phyloP scores from a whole-genome alignment of 2,113 vertebrate genomes.

The Alligator sinensis region DNA sequence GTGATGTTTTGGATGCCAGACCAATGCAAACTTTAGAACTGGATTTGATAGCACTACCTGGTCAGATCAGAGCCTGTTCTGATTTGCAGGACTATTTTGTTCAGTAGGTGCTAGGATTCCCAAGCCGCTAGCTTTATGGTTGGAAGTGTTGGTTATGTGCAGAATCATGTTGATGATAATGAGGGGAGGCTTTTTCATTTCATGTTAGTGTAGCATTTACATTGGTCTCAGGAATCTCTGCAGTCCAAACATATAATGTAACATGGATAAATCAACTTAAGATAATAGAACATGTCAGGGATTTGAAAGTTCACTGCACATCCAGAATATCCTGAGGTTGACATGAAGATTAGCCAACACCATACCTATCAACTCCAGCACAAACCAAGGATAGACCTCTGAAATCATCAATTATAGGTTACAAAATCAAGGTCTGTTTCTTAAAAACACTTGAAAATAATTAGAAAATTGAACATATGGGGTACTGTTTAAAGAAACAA shows the following conservation, averaged over 20 bases:
- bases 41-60: background rate
- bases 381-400: background rate
- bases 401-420: background rate
- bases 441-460: background rate
- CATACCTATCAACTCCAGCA: background rate
- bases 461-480: background rate
- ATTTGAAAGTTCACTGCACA: background rate
- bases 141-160: background rate
- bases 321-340: background rate
- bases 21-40: background rate
- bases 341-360: background rate
- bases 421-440: background rate
- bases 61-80: background rate
- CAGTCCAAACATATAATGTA: background rate
- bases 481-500: background rate
- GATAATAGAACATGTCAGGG: background rate
- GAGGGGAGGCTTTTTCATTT: constrained; percentile 10
- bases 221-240: fast-evolving
- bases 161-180: background rate
- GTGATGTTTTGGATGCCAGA: background rate
- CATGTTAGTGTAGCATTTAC: background rate
- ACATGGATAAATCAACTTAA: background rate
- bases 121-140: background rate
- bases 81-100: background rate
- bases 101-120: background rate